phyloP scores from a whole-genome alignment of 1,140 invertebrate species.

The Drosophila pseudoananassae region DNA sequence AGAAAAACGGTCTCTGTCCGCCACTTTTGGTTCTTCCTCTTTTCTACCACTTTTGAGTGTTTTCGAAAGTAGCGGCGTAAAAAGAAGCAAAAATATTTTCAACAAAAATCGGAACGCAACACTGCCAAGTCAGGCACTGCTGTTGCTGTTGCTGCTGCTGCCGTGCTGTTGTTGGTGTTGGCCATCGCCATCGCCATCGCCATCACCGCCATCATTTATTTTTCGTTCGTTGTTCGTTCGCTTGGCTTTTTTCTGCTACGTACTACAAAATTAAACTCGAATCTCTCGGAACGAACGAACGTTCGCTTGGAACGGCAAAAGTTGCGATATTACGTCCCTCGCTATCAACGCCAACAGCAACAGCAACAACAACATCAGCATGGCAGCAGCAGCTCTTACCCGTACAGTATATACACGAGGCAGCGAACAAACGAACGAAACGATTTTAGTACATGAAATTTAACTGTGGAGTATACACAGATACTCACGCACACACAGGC shows the following conservation, averaged over 20 bases:
- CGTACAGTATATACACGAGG: slow-evolving; percentile 41
- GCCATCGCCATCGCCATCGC: too few relatives aligned
- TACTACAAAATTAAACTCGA: slow-evolving; percentile 81
- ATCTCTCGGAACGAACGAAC: slow-evolving; percentile 67
- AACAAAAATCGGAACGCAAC: slow-evolving; percentile 81
- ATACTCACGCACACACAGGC: slow-evolving; percentile 16
- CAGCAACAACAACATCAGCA: slow-evolving; percentile 18
- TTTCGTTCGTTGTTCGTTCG: slow-evolving; percentile 55
- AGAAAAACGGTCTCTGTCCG: slow-evolving; percentile 56
- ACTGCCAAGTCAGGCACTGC: slow-evolving; percentile 75
- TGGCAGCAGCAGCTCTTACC: slow-evolving; percentile 44
- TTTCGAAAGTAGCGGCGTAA: slow-evolving; percentile 58
- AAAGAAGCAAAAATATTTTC: slow-evolving; percentile 58
- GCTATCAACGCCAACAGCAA: slow-evolving; percentile 63
- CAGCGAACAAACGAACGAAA: slow-evolving; percentile 38
- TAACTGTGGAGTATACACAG: slow-evolving; percentile 49
- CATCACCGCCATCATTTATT: slow-evolving; percentile 76
- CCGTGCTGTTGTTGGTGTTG: slow-evolving; percentile 48
- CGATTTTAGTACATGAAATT: slow-evolving; percentile 68
- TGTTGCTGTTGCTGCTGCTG: slow-evolving; percentile 34
- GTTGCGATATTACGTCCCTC: slow-evolving; percentile 79
- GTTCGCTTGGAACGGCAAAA: slow-evolving; percentile 75
- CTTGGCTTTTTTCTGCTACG: slow-evolving; percentile 64
- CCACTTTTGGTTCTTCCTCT: slow-evolving; percentile 20
- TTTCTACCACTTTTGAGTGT: slow-evolving; percentile 44